Base-by-base conservation (phyloP, 1,140 invertebrate species). In the Drosophila triauraria region DNA sequence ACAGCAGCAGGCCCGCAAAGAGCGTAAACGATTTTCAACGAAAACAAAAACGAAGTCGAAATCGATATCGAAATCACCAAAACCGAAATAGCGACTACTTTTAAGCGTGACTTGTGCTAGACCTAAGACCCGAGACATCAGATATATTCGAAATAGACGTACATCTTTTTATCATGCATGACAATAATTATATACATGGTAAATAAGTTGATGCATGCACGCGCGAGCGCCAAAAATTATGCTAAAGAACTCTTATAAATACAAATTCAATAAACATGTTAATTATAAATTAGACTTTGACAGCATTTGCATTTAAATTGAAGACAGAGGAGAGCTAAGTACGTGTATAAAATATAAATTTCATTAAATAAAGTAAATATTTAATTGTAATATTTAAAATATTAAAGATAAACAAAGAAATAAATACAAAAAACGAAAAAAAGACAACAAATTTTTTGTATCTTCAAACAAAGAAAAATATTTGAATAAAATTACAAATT, bases 401-500 rank as follows among this genome's bases (percentile, higher is more conserved):
- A 75, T 71, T 80, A 74, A 67, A 64, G 51, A 67, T 72, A 44
- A 75, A 67, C 53, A 25, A 60, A 46, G 27, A 30, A 46, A 59
- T 53, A 63, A 74, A 58, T 38, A 38, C 12, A 54, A 38, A 42
- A 59, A 40, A 23, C 20, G 2, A 44, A 53, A 50, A 69, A 70
- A 78, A 69, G 25, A 56, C 17, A 64, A 75, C 65, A 65, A 68
- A 79, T 64, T 81, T 81, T 84, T 84, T 84, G 82, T 84, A 84
- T 87, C 56, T 79, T 80, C 61, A 72, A 88, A 71, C 42, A 88
- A 82, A 75, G 67, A 67, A 82, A 83, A 77, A 70, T 81, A 85
- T 80, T 87, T 83, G 80, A 87, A 83, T 87, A 87, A 87, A 87
- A 83, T 72, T 88, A 88, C 72, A 87, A 87, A 84, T 87, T 88